Evolutionary conservation across 2,888 invertebrate genomes (phyloP), one percentile per base, ranked within the genome.

Genomic region (Stictocephala bisonia): DNA sequence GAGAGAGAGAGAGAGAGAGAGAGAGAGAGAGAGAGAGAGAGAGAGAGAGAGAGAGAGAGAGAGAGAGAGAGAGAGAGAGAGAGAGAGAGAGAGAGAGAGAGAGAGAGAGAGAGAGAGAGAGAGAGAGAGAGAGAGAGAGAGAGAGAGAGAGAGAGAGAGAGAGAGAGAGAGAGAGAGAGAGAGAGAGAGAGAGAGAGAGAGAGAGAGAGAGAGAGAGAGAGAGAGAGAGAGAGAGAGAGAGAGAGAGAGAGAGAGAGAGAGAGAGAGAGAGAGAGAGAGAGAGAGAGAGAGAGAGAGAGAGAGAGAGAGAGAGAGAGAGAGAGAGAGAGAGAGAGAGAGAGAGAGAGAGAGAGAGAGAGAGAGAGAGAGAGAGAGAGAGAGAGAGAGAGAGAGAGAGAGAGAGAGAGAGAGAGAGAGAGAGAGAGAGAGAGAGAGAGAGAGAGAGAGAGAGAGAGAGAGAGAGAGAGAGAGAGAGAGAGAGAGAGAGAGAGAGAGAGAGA

Each of bases 21-120:
- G 44, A 44, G 44, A 48, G 50, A 48, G 50, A 11, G 50, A 48
- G 50, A 48, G 50, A 48, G 50, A 48, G 50, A 48, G 50, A 48
- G 50, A 48, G 50, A 48, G 50, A 48, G 50, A 48, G 50, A 48
- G 50, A 48, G 50, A 48, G 50, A 48, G 50, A 48, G 50, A 48
- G 50, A 48, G 50, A 48, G 50, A 48, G 50, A 48, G 50, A 9
- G 50, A 48, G 50, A 11, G 15, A 15, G 15, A 11, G 15, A 15
- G 15, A 15, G 15, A 9, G 44, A 44, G 44, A 44, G 44, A 44
- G 44, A 44, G 44, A 44, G 44, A 44, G 44, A 44, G 44, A 44
- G 44, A 44, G 44, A 44, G 44, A 44, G 44, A 44, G 44, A 44
- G 44, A 44, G 44, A 44, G 44, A 44, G 44, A 44, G 44, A 15